phyloP scores from a whole-genome alignment of 2,888 invertebrate genomes.

The Hydriomena furcata region DNA sequence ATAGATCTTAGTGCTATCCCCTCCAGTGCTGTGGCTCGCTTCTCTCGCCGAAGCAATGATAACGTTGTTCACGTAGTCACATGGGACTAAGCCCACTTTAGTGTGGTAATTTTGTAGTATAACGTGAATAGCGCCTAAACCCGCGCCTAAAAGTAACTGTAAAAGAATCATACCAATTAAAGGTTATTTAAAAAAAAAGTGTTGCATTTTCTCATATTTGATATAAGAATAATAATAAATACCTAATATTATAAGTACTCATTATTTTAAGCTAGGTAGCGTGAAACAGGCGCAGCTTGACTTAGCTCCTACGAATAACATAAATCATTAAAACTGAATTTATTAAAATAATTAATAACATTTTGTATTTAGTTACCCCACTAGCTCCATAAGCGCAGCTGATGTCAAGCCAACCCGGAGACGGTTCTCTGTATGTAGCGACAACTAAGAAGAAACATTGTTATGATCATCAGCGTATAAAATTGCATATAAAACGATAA shows the following conservation, averaged over 20 bases:
- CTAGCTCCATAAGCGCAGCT: conserved; percentile 14
- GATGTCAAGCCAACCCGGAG: conserved; percentile 14
- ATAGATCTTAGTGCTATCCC: conserved; percentile 21
- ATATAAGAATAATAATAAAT: too few relatives aligned
- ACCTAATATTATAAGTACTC: too few relatives aligned
- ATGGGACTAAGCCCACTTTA: conserved; percentile 10
- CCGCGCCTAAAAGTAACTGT: conserved; percentile 11
- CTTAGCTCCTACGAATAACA: too few relatives aligned
- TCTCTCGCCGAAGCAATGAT: conserved; percentile 28
- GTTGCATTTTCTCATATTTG: too few relatives aligned
- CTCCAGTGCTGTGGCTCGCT: conserved; percentile 13
- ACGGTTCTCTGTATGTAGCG: conserved; percentile 11
- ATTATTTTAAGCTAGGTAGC: too few relatives aligned
- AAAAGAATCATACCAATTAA: too few relatives aligned
- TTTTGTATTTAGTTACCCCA: conserved; percentile 17
- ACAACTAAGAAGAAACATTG: conserved; percentile 14
- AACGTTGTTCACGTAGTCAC: conserved; percentile 31
- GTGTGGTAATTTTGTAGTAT: neutral
- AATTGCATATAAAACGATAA: neutral
- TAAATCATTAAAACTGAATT: neutral
- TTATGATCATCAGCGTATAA: too few relatives aligned
- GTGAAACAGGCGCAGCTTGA: too few relatives aligned
- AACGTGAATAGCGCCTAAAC: conserved; percentile 20
- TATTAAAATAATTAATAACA: too few relatives aligned
- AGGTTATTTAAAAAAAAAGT: too few relatives aligned